These are phyloP conservation scores for Epizoanthus fatuus DNA, from an alignment of 92 coral and sea anemone genomes.

Conservation along the genomic window DNA sequence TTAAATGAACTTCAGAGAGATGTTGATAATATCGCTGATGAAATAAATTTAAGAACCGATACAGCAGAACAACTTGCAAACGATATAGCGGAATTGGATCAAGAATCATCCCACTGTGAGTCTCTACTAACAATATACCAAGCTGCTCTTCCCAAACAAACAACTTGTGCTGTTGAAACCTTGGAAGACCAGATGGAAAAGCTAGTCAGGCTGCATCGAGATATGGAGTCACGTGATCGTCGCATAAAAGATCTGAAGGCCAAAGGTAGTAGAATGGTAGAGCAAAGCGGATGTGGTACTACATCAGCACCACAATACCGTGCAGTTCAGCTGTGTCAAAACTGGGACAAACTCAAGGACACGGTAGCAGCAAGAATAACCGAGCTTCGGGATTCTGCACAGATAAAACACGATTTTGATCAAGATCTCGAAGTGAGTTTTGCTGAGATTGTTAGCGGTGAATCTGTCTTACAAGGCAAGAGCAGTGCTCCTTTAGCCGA, in stretches of 20 bases:
- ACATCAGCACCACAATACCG: conserved; percentile 49
- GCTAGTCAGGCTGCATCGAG: conserved; percentile 73
- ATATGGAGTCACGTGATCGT: conserved; percentile 82
- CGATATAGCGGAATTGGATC: conserved; percentile 76
- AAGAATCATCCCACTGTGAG: conserved; percentile 80
- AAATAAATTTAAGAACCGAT: conserved; percentile 45
- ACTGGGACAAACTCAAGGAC: conserved; percentile 74
- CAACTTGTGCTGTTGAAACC: conserved; percentile 78
- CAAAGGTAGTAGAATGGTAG: conserved; percentile 47
- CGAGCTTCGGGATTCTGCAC: conserved; percentile 67
- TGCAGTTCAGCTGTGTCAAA: conserved; percentile 67
- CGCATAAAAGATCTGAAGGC: conserved; percentile 68
- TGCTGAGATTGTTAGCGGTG: conserved; percentile 54
- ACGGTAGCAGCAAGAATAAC: conserved; percentile 63
- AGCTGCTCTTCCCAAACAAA: conserved; percentile 78
- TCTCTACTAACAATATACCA: conserved; percentile 86
- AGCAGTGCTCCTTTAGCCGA: conserved; percentile 51
- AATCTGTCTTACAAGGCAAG: conserved; percentile 27
- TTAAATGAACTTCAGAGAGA: conserved; percentile 51
- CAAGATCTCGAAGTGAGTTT: conserved; percentile 50
- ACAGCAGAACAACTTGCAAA: conserved; percentile 62
- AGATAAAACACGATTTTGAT: conserved; percentile 73
- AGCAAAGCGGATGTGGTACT: conserved; percentile 29
- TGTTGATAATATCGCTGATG: conserved; percentile 33
- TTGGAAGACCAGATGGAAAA: conserved; percentile 78